phyloP scores from a whole-genome alignment of 2,797 vertebrate genomes.

The Simalia tracyae region DNA sequence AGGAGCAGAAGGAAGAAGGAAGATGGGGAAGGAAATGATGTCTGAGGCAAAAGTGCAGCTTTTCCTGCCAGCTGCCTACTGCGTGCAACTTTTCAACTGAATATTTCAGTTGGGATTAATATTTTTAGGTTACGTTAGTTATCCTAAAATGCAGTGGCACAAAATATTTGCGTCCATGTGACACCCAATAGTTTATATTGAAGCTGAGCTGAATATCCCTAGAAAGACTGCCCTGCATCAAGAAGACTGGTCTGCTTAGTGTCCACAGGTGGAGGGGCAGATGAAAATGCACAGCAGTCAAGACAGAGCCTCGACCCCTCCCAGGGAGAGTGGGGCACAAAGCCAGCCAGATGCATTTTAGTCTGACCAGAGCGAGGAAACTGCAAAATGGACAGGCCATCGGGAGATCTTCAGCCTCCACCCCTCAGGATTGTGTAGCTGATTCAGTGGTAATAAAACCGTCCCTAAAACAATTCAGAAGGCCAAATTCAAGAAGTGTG shows the following conservation, averaged over 20 bases:
- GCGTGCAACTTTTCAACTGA: background rate
- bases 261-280: background rate
- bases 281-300: background rate
- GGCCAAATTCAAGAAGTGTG: no score
- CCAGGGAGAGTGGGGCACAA: background rate
- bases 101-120: background rate
- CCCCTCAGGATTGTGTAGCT: no score
- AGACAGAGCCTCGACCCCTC: background rate
- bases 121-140: background rate
- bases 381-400: no score
- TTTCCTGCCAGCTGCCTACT: background rate
- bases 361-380: background rate
- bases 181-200: background rate
- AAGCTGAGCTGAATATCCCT: background rate
- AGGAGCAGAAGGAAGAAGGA: rapidly evolving
- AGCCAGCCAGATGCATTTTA: background rate
- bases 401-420: no score
- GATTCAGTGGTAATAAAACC: no score
- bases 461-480: no score
- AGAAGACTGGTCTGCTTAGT: background rate
- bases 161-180: background rate
- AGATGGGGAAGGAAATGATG: background rate
- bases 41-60: background rate
- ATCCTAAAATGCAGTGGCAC: background rate
- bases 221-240: background rate